These are phyloP conservation scores for Burhinus bistriatus DNA, from an alignment of 2,113 vertebrate species.

Conservation along the genomic window DNA sequence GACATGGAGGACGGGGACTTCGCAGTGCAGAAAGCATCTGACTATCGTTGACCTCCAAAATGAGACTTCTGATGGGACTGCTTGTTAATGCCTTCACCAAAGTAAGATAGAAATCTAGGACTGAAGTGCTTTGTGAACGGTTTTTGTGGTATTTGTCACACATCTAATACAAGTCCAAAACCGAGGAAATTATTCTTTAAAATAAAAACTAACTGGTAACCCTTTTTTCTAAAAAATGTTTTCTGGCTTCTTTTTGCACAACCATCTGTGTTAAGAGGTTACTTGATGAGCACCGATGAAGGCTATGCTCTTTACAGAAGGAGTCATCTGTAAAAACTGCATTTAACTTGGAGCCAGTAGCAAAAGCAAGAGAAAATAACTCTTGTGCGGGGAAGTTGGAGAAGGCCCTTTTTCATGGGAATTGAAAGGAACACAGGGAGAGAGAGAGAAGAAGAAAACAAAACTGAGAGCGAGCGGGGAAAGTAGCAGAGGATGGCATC, in stretches of 20 bases:
- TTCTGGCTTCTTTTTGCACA: background rate
- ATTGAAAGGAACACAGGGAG: rapidly evolving
- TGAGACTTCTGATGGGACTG: background rate
- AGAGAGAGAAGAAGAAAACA: background rate
- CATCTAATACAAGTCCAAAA: background rate
- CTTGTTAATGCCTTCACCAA: background rate
- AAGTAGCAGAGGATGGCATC: background rate
- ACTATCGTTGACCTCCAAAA: background rate
- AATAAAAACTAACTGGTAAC: background rate
- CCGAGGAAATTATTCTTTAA: background rate
- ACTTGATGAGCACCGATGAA: background rate
- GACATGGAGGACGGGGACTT: background rate
- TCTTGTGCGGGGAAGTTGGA: background rate
- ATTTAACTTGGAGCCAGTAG: background rate
- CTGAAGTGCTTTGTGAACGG: background rate
- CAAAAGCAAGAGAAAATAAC: background rate
- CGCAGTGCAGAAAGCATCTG: background rate
- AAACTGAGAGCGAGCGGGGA: background rate
- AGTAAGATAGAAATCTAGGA: background rate
- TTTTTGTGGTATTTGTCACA: background rate
- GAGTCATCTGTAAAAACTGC: background rate
- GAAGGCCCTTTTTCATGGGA: background rate
- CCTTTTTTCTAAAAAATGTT: background rate
- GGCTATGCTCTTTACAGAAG: background rate
- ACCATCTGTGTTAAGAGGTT: background rate